Evolutionary conservation across 2,888 invertebrate species (phyloP), one percentile per base, ranked within the genome.

Genomic region (Napeogenes sylphis): DNA sequence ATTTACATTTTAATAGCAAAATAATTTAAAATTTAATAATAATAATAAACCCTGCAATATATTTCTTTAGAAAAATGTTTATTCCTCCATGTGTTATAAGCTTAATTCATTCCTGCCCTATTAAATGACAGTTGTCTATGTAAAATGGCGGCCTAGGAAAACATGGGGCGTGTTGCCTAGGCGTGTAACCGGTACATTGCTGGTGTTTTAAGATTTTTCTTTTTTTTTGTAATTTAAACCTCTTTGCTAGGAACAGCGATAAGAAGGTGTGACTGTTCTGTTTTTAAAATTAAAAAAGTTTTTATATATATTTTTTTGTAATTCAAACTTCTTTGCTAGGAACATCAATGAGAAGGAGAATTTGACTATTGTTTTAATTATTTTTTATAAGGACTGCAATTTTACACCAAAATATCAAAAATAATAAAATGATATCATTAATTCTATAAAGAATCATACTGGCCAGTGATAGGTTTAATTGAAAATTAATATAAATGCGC

Each of bases 401-500:
- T 42, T 42, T 10, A 42, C 12, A 42, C 12, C 42, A 42, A 42
- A 42, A 42, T 3, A 42, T 6, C 5, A 42, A 10, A 3, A 10
- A 10, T 6, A 42, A 42, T 8, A 10, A 42, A 10, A 10, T 42
- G 42, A 42, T 42, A 10, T 42, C 42, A 10, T 42, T 42, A 42
- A 42, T 42, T 42, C 10, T 42, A 42, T 42, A 42, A 42, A 35
- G 35, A 2, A 42, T 42, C 10, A 42, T 12, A 42, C 42, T 42
- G 42, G 10, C 12, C 10, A 42, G 10, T 42, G 42, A 51, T 30
- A 62, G 53, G 45, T 62, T 59, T 67, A 67, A 67, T 65, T 66
- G 53, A 55, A 56, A 59, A 59, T 64, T 69, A 70, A 68, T 67
- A 65, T 56, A 67, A 60, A 64, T 65, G 63, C 63, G 68, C 65